phyloP scores from a whole-genome alignment of 2,888 invertebrate species.

The Dilophus febrilis region DNA sequence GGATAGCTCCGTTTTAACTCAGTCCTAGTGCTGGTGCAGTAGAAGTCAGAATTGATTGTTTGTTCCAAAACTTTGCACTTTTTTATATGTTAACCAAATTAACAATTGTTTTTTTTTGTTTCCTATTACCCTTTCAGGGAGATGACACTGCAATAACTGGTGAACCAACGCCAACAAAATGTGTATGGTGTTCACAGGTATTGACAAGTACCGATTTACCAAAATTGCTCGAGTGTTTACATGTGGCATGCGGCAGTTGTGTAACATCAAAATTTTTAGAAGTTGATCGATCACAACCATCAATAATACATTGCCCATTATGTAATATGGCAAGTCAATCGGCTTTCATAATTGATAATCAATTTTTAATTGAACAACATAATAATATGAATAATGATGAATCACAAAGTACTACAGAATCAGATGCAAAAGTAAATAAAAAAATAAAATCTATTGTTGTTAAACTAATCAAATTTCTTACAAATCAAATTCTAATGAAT shows the following conservation, averaged over 20 bases:
- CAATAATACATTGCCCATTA: conserved; percentile 38
- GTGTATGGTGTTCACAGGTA: conserved; percentile 36
- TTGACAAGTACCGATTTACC: conserved; percentile 44
- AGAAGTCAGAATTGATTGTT: too few species aligned
- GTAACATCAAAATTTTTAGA: conserved; percentile 44
- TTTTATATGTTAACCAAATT: too few species aligned
- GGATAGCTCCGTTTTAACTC: too few species aligned
- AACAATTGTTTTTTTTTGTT: too few species aligned
- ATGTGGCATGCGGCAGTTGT: conserved; percentile 66
- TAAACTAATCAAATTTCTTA: too few species aligned
- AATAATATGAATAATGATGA: conserved; percentile 36
- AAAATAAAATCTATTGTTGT: too few species aligned
- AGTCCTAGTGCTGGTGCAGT: too few species aligned
- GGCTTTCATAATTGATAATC: conserved; percentile 65
- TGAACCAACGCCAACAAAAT: conserved; percentile 30
- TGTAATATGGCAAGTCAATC: conserved; percentile 58
- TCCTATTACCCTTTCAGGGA: conserved; percentile 8
- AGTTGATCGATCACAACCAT: conserved; percentile 26
- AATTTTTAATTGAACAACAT: conserved; percentile 55
- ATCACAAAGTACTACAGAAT: conserved; percentile 17
- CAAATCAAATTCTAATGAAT: neutral
- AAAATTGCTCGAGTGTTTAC: conserved; percentile 74
- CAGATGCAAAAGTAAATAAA: conserved; percentile 21
- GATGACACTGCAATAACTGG: conserved; percentile 10
- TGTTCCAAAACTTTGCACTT: too few species aligned